Percentiles rank a stretch among this genome's conserved stretches.
Conservation (phyloP, 2,888 invertebrate species). For the Cordilura impudica region DNA sequence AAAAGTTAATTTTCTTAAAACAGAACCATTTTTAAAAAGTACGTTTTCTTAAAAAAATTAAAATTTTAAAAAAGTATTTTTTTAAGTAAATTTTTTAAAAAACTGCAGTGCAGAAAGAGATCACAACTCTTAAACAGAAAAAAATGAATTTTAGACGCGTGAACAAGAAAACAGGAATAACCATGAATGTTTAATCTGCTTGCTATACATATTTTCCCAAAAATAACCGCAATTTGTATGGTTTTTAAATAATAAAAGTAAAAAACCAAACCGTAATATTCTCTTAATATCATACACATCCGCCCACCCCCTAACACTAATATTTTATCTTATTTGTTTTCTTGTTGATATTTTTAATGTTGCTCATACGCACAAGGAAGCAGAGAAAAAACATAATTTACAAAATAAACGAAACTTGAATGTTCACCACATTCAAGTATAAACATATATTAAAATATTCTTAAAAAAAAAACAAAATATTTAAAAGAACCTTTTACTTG, state of each 20-base stretch:
- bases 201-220: no score
- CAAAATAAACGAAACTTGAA: not conserved
- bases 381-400: not conserved
- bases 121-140: no score
- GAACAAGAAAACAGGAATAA: not conserved
- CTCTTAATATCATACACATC: not conserved
- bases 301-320: no score
- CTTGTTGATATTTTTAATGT: not conserved
- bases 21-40: no score
- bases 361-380: conserved; percentile 17
- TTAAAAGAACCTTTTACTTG: not conserved
- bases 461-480: not conserved
- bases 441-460: not conserved
- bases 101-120: no score
- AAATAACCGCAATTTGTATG: no score
- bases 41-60: no score
- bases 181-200: not conserved
- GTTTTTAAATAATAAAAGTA: no score
- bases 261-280: not conserved
- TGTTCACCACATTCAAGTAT: not conserved
- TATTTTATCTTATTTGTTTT: not conserved
- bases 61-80: no score
- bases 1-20: no score
- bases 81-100: no score
- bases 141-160: no score